Conservation (phyloP, 2,113 vertebrate species). For the Danio rerio region GRCz12tu NC_133196.1:19211501-19212000, state of each 20-base stretch:
- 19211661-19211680: too few relatives aligned
- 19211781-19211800: constrained; percentile 20
- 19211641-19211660: too few relatives aligned
- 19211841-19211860: constrained; percentile 29
- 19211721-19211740: constrained; percentile 52
- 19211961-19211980: not conserved
- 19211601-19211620: too few relatives aligned
- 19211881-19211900: not conserved
- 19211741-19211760: not conserved
- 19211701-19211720: constrained; percentile 73
- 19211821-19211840: not conserved
- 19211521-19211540: too few relatives aligned
- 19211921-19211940: not conserved
- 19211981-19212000: not conserved
- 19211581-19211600: too few relatives aligned
- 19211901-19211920: not conserved
- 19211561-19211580: too few relatives aligned
- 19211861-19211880: not conserved
- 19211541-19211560: too few relatives aligned
- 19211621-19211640: too few relatives aligned
- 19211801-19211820: not conserved
- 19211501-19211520: too few relatives aligned
- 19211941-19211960: not conserved
- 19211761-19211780: not conserved
- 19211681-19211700: constrained; percentile 45